Percentiles rank a stretch among this genome's conserved stretches.
These are phyloP conservation scores for Hydrochoerus hydrochaeris DNA, from an alignment of 2,113 vertebrate species.

Conservation along the genomic window DNA sequence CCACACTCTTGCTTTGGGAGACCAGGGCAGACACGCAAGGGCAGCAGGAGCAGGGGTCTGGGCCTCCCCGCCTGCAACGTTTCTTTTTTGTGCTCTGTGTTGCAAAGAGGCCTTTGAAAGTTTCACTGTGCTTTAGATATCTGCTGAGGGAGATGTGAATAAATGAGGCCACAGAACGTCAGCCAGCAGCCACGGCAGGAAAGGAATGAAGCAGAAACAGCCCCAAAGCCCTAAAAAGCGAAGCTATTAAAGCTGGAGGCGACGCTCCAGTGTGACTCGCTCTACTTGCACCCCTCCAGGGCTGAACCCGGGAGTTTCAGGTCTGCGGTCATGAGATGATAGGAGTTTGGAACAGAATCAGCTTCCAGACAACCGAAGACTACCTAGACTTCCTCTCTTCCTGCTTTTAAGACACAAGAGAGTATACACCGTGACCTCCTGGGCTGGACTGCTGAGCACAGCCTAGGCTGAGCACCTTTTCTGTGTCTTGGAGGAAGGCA, in stretches of 20 bases:
- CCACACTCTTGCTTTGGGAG: background rate
- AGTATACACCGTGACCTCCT: background rate
- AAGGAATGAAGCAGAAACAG: background rate
- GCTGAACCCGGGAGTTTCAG: background rate
- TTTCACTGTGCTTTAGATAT: background rate
- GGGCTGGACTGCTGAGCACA: background rate
- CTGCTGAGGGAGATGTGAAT: background rate
- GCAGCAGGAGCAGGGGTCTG: background rate
- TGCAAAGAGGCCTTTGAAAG: slow-evolving; percentile 14
- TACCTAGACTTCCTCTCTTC: background rate
- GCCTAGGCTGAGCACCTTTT: background rate
- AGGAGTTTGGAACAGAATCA: background rate
- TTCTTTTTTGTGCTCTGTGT: background rate
- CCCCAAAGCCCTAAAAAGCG: background rate
- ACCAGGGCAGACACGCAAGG: background rate
- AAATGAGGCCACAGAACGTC: background rate
- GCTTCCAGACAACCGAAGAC: background rate
- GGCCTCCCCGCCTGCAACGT: background rate
- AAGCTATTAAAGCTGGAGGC: background rate
- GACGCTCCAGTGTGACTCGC: background rate
- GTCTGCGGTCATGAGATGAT: background rate
- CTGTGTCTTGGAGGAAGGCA: background rate
- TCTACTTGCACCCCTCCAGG: background rate
- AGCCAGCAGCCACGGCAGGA: too few relatives aligned
- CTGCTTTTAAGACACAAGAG: slow-evolving; percentile 23